Evolutionary conservation across 2,888 invertebrate species (phyloP).

Genomic region (Iphiclides podalirius): DNA sequence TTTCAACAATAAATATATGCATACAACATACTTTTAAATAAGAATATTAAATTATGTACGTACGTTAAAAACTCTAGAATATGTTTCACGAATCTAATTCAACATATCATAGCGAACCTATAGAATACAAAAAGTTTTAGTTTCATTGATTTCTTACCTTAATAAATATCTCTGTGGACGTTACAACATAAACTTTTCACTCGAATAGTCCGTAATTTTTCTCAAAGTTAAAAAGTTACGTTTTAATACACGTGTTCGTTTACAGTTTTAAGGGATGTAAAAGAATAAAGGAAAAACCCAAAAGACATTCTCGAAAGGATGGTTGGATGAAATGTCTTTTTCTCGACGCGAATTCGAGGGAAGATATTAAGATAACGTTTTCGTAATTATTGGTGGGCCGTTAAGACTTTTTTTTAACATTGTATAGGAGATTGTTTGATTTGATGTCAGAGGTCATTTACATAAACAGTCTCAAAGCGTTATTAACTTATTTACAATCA

Average conservation of each 20-base stretch:
- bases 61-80: too few species aligned
- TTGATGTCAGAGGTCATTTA: not conserved
- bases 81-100: too few species aligned
- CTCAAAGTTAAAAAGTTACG: not conserved
- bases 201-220: not conserved
- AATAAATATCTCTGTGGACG: too few species aligned
- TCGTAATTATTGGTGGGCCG: conserved; percentile 19
- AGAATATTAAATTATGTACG: too few species aligned
- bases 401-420: conserved; percentile 7
- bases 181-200: not conserved
- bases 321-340: conserved; percentile 1
- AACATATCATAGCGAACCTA: too few species aligned
- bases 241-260: not conserved
- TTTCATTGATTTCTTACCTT: too few species aligned
- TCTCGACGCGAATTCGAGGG: conserved; percentile 12
- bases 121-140: too few species aligned
- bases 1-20: too few species aligned
- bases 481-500: too few species aligned
- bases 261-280: not conserved
- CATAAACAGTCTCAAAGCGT: not conserved
- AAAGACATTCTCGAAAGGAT: conserved; percentile 1
- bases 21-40: too few species aligned
- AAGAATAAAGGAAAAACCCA: not conserved
- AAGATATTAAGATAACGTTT: conserved; percentile 22
- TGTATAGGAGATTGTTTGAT: not conserved